Conservation (phyloP, 2,888 invertebrate genomes). For the Iselma pallidipennis region DNA sequence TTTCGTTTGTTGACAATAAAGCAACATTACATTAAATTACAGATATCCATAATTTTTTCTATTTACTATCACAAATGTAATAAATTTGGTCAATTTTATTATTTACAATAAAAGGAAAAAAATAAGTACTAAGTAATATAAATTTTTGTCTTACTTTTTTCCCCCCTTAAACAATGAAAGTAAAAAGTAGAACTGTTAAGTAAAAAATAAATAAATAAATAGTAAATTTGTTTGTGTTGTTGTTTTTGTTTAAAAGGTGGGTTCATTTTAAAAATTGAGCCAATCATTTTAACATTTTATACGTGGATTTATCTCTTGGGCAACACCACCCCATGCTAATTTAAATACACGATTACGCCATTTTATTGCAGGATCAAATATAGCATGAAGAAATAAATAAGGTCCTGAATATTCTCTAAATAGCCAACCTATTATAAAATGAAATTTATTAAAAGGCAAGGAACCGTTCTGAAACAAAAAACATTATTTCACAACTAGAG, state of each 20-base stretch:
- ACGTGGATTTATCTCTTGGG: slow-evolving; percentile 83
- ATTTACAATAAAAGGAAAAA: neutral
- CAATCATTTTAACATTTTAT: slow-evolving; percentile 62
- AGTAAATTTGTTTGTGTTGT: neutral
- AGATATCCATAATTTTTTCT: neutral
- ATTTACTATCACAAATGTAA: slow-evolving; percentile 1
- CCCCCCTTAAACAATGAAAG: too few species aligned
- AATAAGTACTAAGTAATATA: neutral
- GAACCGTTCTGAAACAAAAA: slow-evolving; percentile 75
- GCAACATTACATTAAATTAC: slow-evolving; percentile 12
- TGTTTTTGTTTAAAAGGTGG: slow-evolving; percentile 13
- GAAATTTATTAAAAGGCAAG: slow-evolving; percentile 89
- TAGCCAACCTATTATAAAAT: slow-evolving; percentile 93
- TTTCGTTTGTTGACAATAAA: slow-evolving; percentile 12
- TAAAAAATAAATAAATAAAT: slow-evolving; percentile 1
- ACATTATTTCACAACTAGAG: too few species aligned
- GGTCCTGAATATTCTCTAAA: slow-evolving; percentile 91
- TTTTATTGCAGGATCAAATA: slow-evolving; percentile 85
- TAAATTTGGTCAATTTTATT: neutral
- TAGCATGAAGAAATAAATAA: slow-evolving; percentile 83
- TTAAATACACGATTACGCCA: slow-evolving; percentile 93
- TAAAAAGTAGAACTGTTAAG: neutral
- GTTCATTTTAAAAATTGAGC: slow-evolving; percentile 10
- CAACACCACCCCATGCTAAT: slow-evolving; percentile 94
- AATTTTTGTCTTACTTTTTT: neutral